These are phyloP conservation scores for Ochropacha duplaris DNA, from an alignment of 2,888 invertebrate genomes.

Conservation along the genomic window DNA sequence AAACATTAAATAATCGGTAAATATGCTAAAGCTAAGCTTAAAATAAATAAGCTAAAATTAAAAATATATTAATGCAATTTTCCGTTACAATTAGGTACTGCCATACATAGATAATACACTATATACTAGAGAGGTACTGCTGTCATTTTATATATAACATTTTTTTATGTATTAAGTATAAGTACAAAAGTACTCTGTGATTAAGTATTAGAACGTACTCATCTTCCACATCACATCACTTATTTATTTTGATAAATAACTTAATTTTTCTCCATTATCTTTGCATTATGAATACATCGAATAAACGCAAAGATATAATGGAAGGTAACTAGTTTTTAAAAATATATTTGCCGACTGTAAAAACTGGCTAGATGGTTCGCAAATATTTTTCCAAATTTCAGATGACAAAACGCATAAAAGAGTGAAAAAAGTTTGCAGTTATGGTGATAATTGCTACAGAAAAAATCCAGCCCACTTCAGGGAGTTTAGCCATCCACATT, in stretches of 20 bases:
- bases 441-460: conserved; percentile 90
- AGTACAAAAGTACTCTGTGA: no score
- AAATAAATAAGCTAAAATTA: no score
- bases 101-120: no score
- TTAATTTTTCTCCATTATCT: background rate
- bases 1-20: no score
- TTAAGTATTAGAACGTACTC: background rate
- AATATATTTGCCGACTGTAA: background rate
- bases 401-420: conserved; percentile 53
- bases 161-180: no score
- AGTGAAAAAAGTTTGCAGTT: conserved; percentile 85
- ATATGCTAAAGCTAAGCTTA: no score
- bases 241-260: conserved; percentile 1
- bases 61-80: no score
- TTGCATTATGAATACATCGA: conserved; percentile 35
- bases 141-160: no score
- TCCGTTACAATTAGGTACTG: no score
- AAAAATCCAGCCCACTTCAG: conserved; percentile 92
- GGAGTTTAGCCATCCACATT: conserved; percentile 90
- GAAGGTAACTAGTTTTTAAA: conserved; percentile 33
- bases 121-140: no score
- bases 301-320: conserved; percentile 45
- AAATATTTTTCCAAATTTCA: conserved; percentile 35
- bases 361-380: background rate
- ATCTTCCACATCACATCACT: background rate